These are phyloP conservation scores for Emberiza fucata DNA, from an alignment of 2,113 vertebrate genomes.

Conservation along the genomic window DNA sequence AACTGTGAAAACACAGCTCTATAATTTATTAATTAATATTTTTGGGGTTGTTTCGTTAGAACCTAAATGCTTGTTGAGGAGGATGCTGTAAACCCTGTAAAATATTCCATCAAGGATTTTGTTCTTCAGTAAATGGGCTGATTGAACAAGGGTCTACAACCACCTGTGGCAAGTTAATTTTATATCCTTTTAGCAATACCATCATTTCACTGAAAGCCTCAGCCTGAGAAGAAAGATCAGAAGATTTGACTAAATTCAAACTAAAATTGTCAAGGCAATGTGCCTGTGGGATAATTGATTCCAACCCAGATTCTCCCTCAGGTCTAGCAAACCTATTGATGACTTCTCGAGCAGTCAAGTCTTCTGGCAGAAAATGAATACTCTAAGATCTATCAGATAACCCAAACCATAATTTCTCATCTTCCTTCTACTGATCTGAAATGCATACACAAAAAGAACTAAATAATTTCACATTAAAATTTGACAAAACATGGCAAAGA, in stretches of 20 bases:
- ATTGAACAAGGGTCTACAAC: not conserved
- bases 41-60: not conserved
- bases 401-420: not conserved
- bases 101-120: not conserved
- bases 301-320: not conserved
- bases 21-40: not conserved
- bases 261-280: not conserved
- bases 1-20: not conserved
- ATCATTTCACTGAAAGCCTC: not conserved
- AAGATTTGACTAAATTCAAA: not conserved
- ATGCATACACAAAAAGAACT: not conserved
- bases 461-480: not conserved
- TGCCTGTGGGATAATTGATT: not conserved
- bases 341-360: fast-evolving
- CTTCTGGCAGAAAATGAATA: not conserved
- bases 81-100: not conserved
- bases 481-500: not conserved
- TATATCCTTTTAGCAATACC: not conserved
- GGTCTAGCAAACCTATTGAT: not conserved
- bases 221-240: not conserved
- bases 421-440: not conserved
- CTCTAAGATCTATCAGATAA: not conserved
- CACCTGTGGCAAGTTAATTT: not conserved
- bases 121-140: not conserved
- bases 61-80: not conserved